Evolutionary conservation across 1,140 invertebrate genomes (phyloP).

Genomic region (Diachasmimorpha longicaudata): DNA sequence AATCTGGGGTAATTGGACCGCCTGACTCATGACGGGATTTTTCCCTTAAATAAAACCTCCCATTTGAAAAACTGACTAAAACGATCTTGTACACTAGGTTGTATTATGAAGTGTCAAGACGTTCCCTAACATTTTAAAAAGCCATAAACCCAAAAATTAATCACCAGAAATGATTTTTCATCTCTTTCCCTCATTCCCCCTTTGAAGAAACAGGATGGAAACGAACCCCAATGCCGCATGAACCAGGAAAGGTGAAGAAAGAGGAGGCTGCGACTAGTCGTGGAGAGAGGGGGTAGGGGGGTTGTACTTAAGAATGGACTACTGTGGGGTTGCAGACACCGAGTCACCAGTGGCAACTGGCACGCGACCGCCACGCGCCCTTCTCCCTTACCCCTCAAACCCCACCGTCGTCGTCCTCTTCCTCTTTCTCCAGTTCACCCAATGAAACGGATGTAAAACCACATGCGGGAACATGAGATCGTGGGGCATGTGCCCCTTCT

Average conservation of each 20-base stretch:
- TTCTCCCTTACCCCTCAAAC: slow-evolving; percentile 27
- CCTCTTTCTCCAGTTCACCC: not conserved
- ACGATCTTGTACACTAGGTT: not conserved
- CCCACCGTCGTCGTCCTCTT: slow-evolving; percentile 12
- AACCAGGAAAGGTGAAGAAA: not conserved
- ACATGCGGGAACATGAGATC: not conserved
- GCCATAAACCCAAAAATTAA: not conserved
- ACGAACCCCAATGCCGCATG: not conserved
- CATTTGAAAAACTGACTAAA: too few species aligned
- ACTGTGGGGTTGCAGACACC: slow-evolving; percentile 41
- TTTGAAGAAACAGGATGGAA: slow-evolving; percentile 20
- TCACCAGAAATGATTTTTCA: not conserved
- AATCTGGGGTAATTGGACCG: too few species aligned
- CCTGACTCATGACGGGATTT: not conserved
- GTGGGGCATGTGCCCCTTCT: slow-evolving; percentile 8
- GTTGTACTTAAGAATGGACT: not conserved
- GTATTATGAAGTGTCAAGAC: not conserved
- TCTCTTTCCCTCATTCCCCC: not conserved
- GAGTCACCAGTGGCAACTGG: slow-evolving; percentile 47
- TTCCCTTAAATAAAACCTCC: too few species aligned
- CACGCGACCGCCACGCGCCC: slow-evolving; percentile 56
- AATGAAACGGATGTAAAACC: slow-evolving; percentile 16
- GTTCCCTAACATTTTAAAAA: not conserved
- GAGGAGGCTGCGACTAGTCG: not conserved
- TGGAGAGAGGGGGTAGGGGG: not conserved